Percentiles rank a stretch among this genome's conserved stretches.
Evolutionary conservation across 2,113 vertebrate genomes (phyloP).

Genomic region (Halcyon malimbica): DNA sequence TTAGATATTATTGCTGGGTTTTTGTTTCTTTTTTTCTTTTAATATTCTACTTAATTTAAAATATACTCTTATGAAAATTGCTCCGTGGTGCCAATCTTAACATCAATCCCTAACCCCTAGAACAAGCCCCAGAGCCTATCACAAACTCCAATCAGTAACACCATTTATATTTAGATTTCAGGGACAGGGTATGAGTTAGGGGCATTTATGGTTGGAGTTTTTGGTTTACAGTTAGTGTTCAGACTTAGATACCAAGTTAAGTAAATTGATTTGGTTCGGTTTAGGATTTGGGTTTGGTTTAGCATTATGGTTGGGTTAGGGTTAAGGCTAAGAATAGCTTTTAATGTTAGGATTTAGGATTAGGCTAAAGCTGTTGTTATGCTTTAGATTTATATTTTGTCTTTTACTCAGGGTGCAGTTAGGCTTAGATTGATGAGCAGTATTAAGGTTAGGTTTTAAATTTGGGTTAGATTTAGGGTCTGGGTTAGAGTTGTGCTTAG

Average conservation of each 20-base stretch:
- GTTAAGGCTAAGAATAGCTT: neutral
- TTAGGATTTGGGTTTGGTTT: neutral
- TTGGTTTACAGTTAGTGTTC: neutral
- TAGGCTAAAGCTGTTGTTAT: neutral
- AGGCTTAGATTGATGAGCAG: neutral
- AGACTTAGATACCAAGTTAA: neutral
- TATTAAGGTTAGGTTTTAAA: neutral
- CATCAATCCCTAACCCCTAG: neutral
- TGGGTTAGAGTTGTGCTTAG: neutral
- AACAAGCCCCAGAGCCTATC: neutral
- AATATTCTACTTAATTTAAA: neutral
- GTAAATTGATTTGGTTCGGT: neutral
- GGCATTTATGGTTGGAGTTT: neutral
- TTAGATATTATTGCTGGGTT: neutral
- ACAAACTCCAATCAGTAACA: neutral
- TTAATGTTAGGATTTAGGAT: neutral
- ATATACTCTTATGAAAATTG: neutral
- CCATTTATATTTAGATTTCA: neutral
- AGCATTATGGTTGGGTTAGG: neutral
- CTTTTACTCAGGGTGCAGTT: neutral
- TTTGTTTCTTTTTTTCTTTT: neutral
- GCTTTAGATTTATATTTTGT: neutral
- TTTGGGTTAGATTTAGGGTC: neutral
- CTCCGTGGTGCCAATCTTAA: neutral
- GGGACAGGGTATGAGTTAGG: neutral